Conservation (phyloP, 2,113 vertebrate genomes). For the Marcusenius ussheri region DNA sequence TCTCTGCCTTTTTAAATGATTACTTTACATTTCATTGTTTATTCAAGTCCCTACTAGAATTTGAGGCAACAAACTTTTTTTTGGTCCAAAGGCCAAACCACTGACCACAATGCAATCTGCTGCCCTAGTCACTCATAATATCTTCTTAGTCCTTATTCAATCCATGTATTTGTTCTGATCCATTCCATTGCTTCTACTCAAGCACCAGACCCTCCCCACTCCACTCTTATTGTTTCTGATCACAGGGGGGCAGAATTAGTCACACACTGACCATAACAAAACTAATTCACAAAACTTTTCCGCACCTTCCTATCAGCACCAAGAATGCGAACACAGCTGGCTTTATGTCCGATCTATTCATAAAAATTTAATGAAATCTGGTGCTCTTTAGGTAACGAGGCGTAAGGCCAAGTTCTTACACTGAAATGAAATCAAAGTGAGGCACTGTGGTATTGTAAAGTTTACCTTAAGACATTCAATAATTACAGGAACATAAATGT, state of each 20-base stretch:
- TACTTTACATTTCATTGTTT: neutral
- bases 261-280: neutral
- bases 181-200: neutral
- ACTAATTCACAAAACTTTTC: neutral
- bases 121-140: neutral
- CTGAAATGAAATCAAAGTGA: neutral
- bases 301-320: neutral
- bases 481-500: neutral
- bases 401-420: neutral
- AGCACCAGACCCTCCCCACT: neutral
- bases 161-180: neutral
- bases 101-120: constrained; percentile 22
- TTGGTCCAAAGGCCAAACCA: neutral
- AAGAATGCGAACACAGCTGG: neutral
- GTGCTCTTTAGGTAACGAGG: neutral
- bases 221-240: neutral
- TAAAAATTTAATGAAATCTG: constrained; percentile 2
- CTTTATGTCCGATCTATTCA: neutral
- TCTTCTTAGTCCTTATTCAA: constrained; percentile 17
- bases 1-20: neutral
- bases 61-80: neutral
- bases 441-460: neutral
- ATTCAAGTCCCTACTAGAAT: neutral
- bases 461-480: neutral
- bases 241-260: neutral